Evolutionary conservation across 1,140 invertebrate genomes (phyloP).

Genomic region (Archivesica marissinica): DNA sequence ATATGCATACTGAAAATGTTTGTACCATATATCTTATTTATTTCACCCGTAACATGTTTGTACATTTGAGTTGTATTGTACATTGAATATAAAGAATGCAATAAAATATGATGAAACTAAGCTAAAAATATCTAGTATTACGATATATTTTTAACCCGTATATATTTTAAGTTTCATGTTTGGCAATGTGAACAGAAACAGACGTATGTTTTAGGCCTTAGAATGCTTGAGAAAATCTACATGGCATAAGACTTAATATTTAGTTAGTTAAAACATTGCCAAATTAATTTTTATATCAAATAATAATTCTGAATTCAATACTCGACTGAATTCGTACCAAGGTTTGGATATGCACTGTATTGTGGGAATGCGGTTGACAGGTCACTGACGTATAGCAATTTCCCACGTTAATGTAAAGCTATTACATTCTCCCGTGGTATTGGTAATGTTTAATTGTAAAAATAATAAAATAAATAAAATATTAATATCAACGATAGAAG

Average conservation of each 20-base stretch:
- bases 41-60: too few relatives aligned
- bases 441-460: too few relatives aligned
- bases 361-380: neutral
- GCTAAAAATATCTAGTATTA: neutral
- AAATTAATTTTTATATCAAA: slow-evolving; percentile 6
- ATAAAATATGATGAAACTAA: neutral
- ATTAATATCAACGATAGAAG: too few relatives aligned
- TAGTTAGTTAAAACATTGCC: neutral
- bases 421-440: too few relatives aligned
- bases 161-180: neutral
- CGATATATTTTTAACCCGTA: neutral
- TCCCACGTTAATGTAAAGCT: too few relatives aligned
- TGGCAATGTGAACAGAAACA: neutral
- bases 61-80: too few relatives aligned
- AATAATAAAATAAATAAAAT: too few relatives aligned
- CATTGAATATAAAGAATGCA: neutral
- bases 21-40: too few relatives aligned
- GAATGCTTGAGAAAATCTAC: neutral
- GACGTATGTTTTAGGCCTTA: neutral
- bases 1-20: too few relatives aligned
- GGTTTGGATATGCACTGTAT: neutral
- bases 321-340: neutral
- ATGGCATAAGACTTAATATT: too few relatives aligned
- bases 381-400: neutral
- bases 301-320: neutral